phyloP scores from a whole-genome alignment of 1,140 invertebrate genomes.

The Dreissena polymorpha region DNA sequence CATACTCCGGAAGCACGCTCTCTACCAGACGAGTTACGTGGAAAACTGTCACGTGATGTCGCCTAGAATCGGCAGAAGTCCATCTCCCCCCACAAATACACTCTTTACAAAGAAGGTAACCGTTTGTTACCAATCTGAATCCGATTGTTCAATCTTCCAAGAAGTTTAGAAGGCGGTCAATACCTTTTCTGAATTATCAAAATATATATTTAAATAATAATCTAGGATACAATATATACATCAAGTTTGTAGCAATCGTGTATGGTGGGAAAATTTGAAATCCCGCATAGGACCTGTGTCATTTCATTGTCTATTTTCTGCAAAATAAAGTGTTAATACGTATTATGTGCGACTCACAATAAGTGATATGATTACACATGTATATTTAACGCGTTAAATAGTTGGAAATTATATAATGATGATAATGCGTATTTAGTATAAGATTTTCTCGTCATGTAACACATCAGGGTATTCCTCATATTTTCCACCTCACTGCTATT shows the following conservation, averaged over 20 bases:
- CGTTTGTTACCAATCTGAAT: not conserved
- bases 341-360: too few relatives aligned
- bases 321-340: too few relatives aligned
- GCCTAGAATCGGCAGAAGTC: not conserved
- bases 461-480: not conserved
- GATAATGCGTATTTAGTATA: not conserved
- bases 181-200: not conserved
- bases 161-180: too few relatives aligned
- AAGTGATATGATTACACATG: not conserved
- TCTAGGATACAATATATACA: not conserved
- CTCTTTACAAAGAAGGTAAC: not conserved
- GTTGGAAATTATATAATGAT: not conserved
- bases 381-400: not conserved
- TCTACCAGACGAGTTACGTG: conserved; percentile 35
- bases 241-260: too few relatives aligned
- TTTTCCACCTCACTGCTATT: too few relatives aligned
- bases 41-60: not conserved
- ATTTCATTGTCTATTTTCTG: too few relatives aligned
- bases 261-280: too few relatives aligned
- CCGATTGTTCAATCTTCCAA: not conserved
- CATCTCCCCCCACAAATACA: not conserved
- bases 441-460: not conserved
- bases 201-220: not conserved
- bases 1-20: conserved; percentile 12
- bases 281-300: too few relatives aligned